Conservation (phyloP, 2,888 invertebrate species). For the Gastrophysa polygoni region DNA sequence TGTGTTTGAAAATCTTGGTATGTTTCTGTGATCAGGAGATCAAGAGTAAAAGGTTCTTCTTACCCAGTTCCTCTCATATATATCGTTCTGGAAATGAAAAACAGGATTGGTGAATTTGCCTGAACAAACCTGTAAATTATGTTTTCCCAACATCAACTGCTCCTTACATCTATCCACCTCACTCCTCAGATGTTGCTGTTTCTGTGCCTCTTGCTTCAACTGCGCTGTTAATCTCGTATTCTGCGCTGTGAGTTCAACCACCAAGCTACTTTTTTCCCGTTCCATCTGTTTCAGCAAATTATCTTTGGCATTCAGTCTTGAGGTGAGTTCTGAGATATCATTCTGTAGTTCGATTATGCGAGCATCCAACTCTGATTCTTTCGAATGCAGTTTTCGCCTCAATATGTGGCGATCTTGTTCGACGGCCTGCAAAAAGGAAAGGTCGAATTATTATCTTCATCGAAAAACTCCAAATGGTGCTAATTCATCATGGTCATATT, state of each 20-base stretch:
- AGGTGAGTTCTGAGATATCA: slow-evolving; percentile 81
- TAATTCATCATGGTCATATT: too few relatives aligned
- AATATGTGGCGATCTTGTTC: slow-evolving; percentile 93
- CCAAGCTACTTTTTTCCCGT: slow-evolving; percentile 80
- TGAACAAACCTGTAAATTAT: slow-evolving; percentile 57
- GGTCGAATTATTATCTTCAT: too few relatives aligned
- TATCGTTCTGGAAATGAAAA: too few relatives aligned
- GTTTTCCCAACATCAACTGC: slow-evolving; percentile 76
- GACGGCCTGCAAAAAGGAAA: slow-evolving; percentile 83
- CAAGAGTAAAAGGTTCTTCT: too few relatives aligned
- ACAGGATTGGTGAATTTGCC: too few relatives aligned
- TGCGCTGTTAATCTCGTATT: slow-evolving; percentile 81
- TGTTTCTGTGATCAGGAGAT: too few relatives aligned
- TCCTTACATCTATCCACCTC: slow-evolving; percentile 84
- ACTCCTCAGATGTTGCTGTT: slow-evolving; percentile 78
- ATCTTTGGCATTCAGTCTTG: slow-evolving; percentile 73
- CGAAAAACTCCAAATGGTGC: too few relatives aligned
- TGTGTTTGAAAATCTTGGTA: too few relatives aligned
- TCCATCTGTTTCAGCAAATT: slow-evolving; percentile 69
- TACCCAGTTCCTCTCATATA: too few relatives aligned
- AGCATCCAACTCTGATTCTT: slow-evolving; percentile 88
- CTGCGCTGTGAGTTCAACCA: slow-evolving; percentile 82
- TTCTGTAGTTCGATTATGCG: slow-evolving; percentile 85
- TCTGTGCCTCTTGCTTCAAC: slow-evolving; percentile 81
- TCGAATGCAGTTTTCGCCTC: slow-evolving; percentile 81